phyloP scores from a whole-genome alignment of 2,888 invertebrate species.

The Tenthredo scrophulariae region DNA sequence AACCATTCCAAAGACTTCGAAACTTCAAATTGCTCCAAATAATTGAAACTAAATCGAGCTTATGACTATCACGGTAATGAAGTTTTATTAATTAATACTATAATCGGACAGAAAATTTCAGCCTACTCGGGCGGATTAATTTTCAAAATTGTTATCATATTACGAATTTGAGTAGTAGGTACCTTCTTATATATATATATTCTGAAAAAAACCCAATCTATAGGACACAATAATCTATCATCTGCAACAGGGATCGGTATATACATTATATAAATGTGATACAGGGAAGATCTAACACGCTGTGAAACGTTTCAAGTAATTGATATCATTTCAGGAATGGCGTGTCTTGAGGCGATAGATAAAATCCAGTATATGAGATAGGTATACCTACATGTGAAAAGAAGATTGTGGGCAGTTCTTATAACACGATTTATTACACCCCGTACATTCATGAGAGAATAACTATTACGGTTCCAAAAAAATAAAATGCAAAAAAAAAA shows the following conservation, averaged over 20 bases:
- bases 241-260: not conserved
- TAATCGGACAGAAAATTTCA: not conserved
- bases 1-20: not conserved
- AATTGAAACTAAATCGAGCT: not conserved
- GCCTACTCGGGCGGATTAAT: not conserved
- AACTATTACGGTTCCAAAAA: not conserved
- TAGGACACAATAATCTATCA: not conserved
- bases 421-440: not conserved
- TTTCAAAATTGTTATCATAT: not conserved
- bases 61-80: not conserved
- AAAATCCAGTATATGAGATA: not conserved
- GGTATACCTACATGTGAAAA: conserved; percentile 1
- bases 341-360: conserved; percentile 44
- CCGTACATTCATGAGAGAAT: not conserved
- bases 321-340: conserved; percentile 36
- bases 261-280: not conserved
- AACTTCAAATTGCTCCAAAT: not conserved
- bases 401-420: not conserved
- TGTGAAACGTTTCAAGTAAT: conserved; percentile 23
- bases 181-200: too few relatives aligned
- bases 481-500: not conserved
- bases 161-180: too few relatives aligned
- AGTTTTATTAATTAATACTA: not conserved
- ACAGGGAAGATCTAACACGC: not conserved
- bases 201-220: too few relatives aligned